phyloP scores from a whole-genome alignment of 2,797 vertebrate genomes.

The Anguilla megastoma region DNA sequence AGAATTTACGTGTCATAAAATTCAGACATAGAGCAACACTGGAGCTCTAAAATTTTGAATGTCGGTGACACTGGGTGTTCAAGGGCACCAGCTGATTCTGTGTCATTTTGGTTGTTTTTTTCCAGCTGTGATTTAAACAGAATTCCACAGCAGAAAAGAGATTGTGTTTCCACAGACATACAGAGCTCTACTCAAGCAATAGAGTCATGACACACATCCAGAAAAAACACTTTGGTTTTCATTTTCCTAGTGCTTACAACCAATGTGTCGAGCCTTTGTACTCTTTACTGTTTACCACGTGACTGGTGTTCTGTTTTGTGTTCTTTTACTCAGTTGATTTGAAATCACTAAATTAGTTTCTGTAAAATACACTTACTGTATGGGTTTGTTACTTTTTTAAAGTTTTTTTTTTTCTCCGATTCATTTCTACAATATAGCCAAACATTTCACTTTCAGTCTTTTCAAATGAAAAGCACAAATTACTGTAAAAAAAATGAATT shows the following conservation, averaged over 20 bases:
- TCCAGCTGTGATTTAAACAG: neutral
- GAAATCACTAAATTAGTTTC: slow-evolving; percentile 51
- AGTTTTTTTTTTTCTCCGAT: neutral
- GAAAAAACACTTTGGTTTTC: neutral
- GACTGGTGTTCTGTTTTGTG: slow-evolving; percentile 30
- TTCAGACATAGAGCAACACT: neutral
- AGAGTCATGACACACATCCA: neutral
- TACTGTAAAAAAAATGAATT: neutral
- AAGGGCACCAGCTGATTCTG: neutral
- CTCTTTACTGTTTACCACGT: slow-evolving; percentile 49
- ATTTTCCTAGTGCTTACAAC: neutral
- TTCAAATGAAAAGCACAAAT: neutral
- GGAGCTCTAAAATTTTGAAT: neutral
- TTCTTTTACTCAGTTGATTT: slow-evolving; percentile 48
- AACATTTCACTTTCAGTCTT: neutral
- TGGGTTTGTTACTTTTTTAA: neutral
- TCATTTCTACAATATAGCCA: neutral
- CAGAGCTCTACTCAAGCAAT: neutral
- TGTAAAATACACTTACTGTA: neutral
- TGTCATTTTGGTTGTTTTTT: neutral
- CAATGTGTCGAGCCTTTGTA: slow-evolving; percentile 34
- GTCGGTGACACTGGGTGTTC: neutral
- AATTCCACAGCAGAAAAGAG: neutral
- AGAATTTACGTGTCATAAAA: neutral
- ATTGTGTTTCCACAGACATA: neutral